phyloP scores from a whole-genome alignment of 2,797 vertebrate species.

The Okamejei kenojei region DNA sequence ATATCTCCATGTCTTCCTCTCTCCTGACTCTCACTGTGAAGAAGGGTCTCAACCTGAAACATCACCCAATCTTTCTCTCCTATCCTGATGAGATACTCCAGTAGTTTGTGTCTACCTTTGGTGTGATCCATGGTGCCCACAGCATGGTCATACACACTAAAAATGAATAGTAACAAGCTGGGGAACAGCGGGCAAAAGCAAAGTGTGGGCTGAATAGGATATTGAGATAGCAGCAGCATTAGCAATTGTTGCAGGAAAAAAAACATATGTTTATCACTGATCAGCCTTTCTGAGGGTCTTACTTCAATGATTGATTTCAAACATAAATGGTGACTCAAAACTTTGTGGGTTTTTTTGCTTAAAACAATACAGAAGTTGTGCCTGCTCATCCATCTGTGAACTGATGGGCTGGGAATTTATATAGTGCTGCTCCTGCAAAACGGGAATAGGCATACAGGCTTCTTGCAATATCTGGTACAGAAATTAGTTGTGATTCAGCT shows the following conservation, averaged over 20 bases:
- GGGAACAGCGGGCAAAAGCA: background rate
- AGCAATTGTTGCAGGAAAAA: background rate
- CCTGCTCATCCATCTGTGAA: background rate
- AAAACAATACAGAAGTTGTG: background rate
- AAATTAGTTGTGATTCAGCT: conserved; percentile 25
- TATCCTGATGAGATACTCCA: no score
- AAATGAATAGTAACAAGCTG: background rate
- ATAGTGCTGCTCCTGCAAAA: background rate
- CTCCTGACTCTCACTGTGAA: no score
- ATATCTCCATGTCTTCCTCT: no score
- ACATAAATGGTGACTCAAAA: background rate
- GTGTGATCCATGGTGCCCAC: background rate
- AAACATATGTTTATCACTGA: background rate
- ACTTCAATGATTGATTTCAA: background rate
- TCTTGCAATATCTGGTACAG: background rate
- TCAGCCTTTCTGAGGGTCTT: background rate
- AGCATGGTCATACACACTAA: background rate
- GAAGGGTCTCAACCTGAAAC: no score
- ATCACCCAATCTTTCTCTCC: no score
- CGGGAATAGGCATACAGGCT: background rate
- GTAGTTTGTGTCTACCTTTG: background rate
- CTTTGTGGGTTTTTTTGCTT: background rate
- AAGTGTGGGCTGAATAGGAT: background rate
- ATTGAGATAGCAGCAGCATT: background rate
- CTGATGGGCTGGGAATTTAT: background rate